A percentile compares a stretch with the other conserved stretches of the same genome.
These are phyloP conservation scores for Taphrorychus bicolor DNA, from an alignment of 2,888 invertebrate genomes.

Conservation along the genomic window DNA sequence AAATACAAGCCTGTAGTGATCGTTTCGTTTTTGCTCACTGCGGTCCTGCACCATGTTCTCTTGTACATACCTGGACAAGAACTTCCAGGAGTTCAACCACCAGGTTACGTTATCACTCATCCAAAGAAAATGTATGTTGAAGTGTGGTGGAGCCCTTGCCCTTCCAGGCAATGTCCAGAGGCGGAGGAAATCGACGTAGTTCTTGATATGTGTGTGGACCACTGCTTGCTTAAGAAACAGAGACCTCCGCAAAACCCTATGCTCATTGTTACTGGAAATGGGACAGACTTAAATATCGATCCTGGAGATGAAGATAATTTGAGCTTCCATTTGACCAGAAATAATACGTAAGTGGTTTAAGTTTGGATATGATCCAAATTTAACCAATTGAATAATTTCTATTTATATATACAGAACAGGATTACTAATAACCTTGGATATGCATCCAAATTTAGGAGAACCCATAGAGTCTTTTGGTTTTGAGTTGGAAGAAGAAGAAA, in stretches of 20 bases:
- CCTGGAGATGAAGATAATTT: constrained; percentile 65
- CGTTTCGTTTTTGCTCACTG: constrained; percentile 77
- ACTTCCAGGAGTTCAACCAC: constrained; percentile 76
- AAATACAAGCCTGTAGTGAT: constrained; percentile 86
- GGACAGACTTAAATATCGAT: constrained; percentile 47
- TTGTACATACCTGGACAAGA: constrained; percentile 82
- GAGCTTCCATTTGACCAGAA: constrained; percentile 63
- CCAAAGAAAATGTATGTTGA: constrained; percentile 75
- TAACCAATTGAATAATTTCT: not conserved
- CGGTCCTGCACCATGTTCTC: constrained; percentile 80
- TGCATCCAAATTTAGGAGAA: constrained; percentile 77
- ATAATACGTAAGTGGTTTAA: constrained; percentile 43
- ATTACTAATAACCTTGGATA: constrained; percentile 60
- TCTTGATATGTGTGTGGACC: constrained; percentile 75
- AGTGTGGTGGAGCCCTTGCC: constrained; percentile 86
- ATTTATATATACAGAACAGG: constrained; percentile 44
- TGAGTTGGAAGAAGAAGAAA: constrained; percentile 76
- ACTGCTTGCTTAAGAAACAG: constrained; percentile 67
- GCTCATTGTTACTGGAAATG: constrained; percentile 52
- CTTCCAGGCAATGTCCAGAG: constrained; percentile 79
- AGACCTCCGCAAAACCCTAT: constrained; percentile 48
- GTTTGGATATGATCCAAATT: too few relatives aligned
- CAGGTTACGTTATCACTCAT: constrained; percentile 63
- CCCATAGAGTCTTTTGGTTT: constrained; percentile 79
- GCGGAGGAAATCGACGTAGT: constrained; percentile 76